These are phyloP conservation scores for Porites cylindrica DNA, from an alignment of 92 coral and sea anemone species.

Conservation along the genomic window DNA sequence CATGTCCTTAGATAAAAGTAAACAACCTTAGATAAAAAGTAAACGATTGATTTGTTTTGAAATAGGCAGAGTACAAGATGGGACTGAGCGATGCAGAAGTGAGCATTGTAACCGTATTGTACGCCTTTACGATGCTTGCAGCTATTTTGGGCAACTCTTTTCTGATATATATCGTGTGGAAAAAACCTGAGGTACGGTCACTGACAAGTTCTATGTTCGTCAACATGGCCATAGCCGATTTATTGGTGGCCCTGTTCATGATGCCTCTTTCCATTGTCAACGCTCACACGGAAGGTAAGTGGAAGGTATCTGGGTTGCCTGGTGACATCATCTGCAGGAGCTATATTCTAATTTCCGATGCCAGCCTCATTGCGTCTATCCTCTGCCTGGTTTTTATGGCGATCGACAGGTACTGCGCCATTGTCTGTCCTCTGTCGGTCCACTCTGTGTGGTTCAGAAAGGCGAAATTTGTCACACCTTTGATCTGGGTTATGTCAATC, in stretches of 20 bases:
- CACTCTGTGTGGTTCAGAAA: constrained; percentile 14
- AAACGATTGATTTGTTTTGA: too few relatives aligned
- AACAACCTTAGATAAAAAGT: too few relatives aligned
- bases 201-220: constrained; percentile 69
- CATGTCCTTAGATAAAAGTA: too few relatives aligned
- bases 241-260: constrained; percentile 58
- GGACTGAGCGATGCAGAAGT: too few relatives aligned
- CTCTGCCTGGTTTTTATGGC: constrained; percentile 60
- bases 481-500: neutral
- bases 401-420: constrained; percentile 65
- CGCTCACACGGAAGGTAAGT: constrained; percentile 33
- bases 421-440: constrained; percentile 61
- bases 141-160: too few relatives aligned
- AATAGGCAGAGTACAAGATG: too few relatives aligned
- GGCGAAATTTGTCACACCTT: neutral
- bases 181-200: constrained; percentile 65
- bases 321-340: neutral
- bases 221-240: constrained; percentile 73
- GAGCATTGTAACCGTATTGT: too few relatives aligned
- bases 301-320: constrained; percentile 46
- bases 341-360: constrained; percentile 38
- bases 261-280: constrained; percentile 63
- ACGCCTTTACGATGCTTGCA: too few relatives aligned
- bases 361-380: constrained; percentile 68
- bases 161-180: neutral